phyloP scores from a whole-genome alignment of 2,888 invertebrate species.

The Halocaridina rubra region DNA sequence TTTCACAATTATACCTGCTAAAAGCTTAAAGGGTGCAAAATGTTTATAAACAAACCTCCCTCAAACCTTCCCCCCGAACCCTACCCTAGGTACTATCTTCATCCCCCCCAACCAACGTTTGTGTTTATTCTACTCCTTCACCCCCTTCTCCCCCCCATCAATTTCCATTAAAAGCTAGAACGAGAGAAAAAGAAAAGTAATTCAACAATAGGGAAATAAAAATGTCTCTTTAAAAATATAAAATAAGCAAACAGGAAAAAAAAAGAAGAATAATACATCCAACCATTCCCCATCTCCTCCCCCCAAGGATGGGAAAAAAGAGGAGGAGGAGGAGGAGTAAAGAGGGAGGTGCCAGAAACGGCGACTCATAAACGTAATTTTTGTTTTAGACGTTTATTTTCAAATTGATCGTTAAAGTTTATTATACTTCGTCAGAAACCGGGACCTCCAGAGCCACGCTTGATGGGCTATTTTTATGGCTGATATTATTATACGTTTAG shows the following conservation, averaged over 20 bases:
- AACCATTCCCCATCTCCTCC: too few relatives aligned
- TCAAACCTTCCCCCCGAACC: background rate
- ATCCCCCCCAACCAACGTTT: background rate
- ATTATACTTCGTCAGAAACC: constrained; percentile 39
- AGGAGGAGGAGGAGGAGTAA: background rate
- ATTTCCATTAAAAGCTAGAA: background rate
- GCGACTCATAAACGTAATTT: constrained; percentile 37
- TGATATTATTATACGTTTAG: constrained; percentile 28
- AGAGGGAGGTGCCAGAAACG: background rate
- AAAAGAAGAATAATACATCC: too few relatives aligned
- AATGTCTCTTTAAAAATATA: too few relatives aligned
- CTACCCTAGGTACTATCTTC: background rate
- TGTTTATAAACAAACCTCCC: too few relatives aligned
- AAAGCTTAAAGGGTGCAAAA: background rate
- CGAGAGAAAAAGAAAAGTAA: background rate
- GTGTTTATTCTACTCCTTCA: background rate
- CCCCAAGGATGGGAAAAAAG: background rate
- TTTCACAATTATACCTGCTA: background rate
- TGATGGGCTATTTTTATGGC: constrained; percentile 20
- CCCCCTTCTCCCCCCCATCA: background rate
- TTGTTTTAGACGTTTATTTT: constrained; percentile 37
- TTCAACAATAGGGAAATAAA: too few relatives aligned
- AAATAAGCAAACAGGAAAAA: too few relatives aligned
- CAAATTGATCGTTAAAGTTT: constrained; percentile 50
- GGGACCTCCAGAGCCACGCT: background rate